Evolutionary conservation across 2,113 vertebrate species (phyloP).

Genomic region (Empidonax alnorum): DNA sequence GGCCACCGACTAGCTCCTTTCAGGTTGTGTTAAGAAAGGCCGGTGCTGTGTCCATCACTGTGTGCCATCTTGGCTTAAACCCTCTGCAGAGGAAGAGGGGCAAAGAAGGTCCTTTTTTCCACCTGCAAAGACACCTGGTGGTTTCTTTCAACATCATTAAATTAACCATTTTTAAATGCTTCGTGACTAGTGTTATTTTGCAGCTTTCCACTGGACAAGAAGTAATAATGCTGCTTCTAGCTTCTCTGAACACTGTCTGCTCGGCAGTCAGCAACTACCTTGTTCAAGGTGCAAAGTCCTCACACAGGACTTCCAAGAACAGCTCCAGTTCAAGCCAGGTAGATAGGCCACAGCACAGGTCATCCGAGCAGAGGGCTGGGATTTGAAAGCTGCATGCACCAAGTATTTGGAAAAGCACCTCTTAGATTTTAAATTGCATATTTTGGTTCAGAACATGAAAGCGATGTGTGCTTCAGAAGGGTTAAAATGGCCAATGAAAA

Average conservation of each 20-base stretch:
- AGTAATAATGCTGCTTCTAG: constrained; percentile 38
- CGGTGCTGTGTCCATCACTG: background rate
- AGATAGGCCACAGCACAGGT: background rate
- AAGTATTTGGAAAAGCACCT: constrained; percentile 69
- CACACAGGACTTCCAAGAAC: background rate
- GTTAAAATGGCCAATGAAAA: constrained; percentile 36
- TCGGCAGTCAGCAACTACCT: background rate
- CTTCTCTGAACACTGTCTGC: constrained; percentile 7
- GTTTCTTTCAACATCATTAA: background rate
- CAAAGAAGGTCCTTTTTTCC: background rate
- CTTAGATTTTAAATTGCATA: constrained; percentile 66
- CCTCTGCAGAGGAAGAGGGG: background rate
- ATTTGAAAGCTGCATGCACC: constrained; percentile 58
- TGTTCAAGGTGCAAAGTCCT: constrained; percentile 1
- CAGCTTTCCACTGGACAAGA: background rate
- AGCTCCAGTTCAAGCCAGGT: constrained; percentile 5
- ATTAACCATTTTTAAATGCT: constrained; percentile 52
- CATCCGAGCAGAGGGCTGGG: background rate
- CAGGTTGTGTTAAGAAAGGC: background rate
- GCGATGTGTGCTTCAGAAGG: constrained; percentile 44
- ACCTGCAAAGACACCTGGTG: background rate
- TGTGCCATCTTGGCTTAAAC: background rate
- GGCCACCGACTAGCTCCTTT: background rate
- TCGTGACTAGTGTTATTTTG: constrained; percentile 63
- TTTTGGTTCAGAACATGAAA: constrained; percentile 67